Evolutionary conservation across 2,888 invertebrate species (phyloP).

Genomic region (Apodemia hepburni): DNA sequence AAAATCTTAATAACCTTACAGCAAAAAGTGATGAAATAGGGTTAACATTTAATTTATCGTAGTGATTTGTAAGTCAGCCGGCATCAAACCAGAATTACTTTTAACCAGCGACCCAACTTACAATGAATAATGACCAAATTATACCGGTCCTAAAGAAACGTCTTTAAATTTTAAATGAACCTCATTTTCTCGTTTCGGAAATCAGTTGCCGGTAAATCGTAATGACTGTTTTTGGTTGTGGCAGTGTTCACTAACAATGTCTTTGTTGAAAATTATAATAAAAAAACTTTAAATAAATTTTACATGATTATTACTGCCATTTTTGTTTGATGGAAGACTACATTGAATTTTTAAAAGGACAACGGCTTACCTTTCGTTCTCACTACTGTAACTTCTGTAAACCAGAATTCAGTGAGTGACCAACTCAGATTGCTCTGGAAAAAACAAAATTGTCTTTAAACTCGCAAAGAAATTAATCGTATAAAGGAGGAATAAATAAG

Average conservation of each 20-base stretch:
- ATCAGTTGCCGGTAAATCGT: slow-evolving; percentile 8
- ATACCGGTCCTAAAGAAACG: slow-evolving; percentile 16
- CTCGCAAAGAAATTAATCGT: no score
- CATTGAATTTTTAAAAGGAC: no score
- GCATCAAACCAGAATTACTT: slow-evolving; percentile 9
- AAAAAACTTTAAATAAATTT: not conserved
- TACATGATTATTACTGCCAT: no score
- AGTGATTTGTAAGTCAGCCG: slow-evolving; percentile 4
- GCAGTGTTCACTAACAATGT: not conserved
- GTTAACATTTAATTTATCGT: slow-evolving; percentile 5
- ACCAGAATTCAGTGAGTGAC: no score
- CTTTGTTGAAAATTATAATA: not conserved
- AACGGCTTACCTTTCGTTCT: no score
- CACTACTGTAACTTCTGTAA: no score
- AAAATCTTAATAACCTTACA: not conserved
- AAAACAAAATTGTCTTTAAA: no score
- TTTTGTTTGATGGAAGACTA: no score
- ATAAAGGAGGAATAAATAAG: no score
- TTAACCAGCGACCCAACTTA: slow-evolving; percentile 12
- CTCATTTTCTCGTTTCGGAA: slow-evolving; percentile 8
- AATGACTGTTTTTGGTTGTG: slow-evolving; percentile 5
- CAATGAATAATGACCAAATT: slow-evolving; percentile 22
- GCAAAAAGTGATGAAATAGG: not conserved
- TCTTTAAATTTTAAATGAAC: slow-evolving; percentile 18
- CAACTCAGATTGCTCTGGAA: no score